Evolutionary conservation across 2,888 invertebrate genomes (phyloP).

Genomic region (Drosophila rubida): DNA sequence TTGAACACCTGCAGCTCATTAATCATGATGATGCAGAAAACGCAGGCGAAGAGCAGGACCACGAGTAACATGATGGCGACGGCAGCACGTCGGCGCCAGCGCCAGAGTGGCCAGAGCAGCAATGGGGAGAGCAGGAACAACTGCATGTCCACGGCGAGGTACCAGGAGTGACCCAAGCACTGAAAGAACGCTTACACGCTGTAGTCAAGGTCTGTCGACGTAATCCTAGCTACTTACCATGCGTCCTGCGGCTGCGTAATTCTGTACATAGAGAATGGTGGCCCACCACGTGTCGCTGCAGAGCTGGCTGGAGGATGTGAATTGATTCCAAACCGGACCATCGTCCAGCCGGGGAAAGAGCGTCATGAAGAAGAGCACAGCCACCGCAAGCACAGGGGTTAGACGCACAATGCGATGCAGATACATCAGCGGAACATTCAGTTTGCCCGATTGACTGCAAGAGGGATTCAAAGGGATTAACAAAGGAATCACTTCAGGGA

Average conservation of each 20-base stretch:
- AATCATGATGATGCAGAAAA: slow-evolving; percentile 70
- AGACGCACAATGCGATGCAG: slow-evolving; percentile 84
- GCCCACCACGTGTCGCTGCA: slow-evolving; percentile 85
- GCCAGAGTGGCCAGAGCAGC: slow-evolving; percentile 85
- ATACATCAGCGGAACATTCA: slow-evolving; percentile 77
- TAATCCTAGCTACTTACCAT: slow-evolving; percentile 57
- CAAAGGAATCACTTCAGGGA: neutral
- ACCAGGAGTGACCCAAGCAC: slow-evolving; percentile 87
- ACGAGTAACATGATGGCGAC: slow-evolving; percentile 57
- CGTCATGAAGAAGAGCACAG: slow-evolving; percentile 85
- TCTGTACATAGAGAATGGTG: slow-evolving; percentile 85
- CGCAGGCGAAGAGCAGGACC: slow-evolving; percentile 67
- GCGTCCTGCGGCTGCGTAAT: slow-evolving; percentile 78
- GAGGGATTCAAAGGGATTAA: neutral
- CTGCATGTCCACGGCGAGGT: slow-evolving; percentile 87
- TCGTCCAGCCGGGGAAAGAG: slow-evolving; percentile 84
- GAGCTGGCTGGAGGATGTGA: slow-evolving; percentile 22
- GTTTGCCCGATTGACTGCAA: slow-evolving; percentile 30
- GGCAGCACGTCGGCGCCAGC: slow-evolving; percentile 70
- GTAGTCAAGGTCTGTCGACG: neutral
- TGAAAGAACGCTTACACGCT: slow-evolving; percentile 25
- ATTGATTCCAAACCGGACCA: slow-evolving; percentile 85
- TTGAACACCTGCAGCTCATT: slow-evolving; percentile 52
- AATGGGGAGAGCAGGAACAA: slow-evolving; percentile 86
- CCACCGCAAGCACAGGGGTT: slow-evolving; percentile 85